These are phyloP conservation scores for Pachyrhynchus sulphureomaculatus DNA, from an alignment of 1,140 invertebrate species.

Conservation along the genomic window DNA sequence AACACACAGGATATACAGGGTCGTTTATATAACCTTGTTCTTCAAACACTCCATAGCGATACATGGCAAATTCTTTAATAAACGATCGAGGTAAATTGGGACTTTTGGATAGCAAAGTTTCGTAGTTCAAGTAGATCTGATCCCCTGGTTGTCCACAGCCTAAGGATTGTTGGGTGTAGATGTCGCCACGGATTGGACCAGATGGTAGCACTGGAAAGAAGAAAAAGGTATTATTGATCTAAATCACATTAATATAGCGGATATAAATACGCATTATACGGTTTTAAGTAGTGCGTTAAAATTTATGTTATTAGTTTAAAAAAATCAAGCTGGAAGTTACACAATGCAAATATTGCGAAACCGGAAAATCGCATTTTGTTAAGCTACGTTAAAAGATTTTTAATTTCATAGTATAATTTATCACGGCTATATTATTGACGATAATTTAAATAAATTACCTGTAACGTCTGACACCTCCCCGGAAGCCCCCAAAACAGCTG, in stretches of 20 bases:
- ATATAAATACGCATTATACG: no score
- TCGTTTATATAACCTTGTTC: constrained; percentile 63
- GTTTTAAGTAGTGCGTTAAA: no score
- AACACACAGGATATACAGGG: constrained; percentile 60
- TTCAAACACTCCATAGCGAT: constrained; percentile 70
- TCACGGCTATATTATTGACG: no score
- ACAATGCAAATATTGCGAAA: no score
- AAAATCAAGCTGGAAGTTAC: no score
- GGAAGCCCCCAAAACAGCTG: constrained; percentile 46
- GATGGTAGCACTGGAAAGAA: constrained; percentile 48
- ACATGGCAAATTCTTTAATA: constrained; percentile 66
- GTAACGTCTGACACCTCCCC: constrained; percentile 57
- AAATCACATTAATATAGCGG: no score
- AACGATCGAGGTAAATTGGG: constrained; percentile 50
- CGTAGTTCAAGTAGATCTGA: constrained; percentile 59
- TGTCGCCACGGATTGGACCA: constrained; percentile 56
- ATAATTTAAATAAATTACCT: no score
- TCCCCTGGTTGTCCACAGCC: constrained; percentile 62
- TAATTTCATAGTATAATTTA: no score
- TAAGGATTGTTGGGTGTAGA: constrained; percentile 61
- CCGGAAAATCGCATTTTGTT: no score
- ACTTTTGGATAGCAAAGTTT: constrained; percentile 42
- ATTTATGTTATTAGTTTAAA: no score
- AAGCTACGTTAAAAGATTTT: no score
- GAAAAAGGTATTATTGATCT: no score